Evolutionary conservation across 2,888 invertebrate genomes (phyloP).

Genomic region (Scaptomyza polygonia): DNA sequence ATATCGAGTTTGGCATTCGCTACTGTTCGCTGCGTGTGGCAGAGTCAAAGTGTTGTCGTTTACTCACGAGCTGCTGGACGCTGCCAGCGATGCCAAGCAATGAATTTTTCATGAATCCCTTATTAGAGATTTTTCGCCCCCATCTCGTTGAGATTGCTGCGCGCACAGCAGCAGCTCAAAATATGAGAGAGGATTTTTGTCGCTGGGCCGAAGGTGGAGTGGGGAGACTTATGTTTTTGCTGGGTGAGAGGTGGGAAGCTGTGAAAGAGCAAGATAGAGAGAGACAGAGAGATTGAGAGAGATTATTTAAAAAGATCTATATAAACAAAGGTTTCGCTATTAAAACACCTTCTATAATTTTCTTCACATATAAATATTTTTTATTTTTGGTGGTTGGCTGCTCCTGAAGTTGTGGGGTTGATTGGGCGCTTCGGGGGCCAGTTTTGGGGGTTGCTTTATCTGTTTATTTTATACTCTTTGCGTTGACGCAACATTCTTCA

Average conservation of each 20-base stretch:
- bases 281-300: not conserved
- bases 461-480: slow-evolving; percentile 67
- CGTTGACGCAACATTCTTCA: slow-evolving; percentile 28
- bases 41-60: slow-evolving; percentile 82
- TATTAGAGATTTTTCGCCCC: slow-evolving; percentile 74
- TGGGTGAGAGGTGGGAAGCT: not conserved
- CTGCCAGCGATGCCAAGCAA: slow-evolving; percentile 72
- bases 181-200: slow-evolving; percentile 16
- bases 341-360: slow-evolving; percentile 5
- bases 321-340: slow-evolving; percentile 3
- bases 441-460: slow-evolving; percentile 54
- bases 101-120: slow-evolving; percentile 81
- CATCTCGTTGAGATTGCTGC: slow-evolving; percentile 66
- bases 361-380: slow-evolving; percentile 4
- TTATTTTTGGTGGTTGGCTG: slow-evolving; percentile 6
- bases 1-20: slow-evolving; percentile 24
- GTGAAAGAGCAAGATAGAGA: slow-evolving; percentile 3
- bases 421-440: slow-evolving; percentile 3
- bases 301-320: not conserved
- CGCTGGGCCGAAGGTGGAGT: slow-evolving; percentile 6
- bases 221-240: not conserved
- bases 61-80: slow-evolving; percentile 79
- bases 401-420: slow-evolving; percentile 3
- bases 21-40: slow-evolving; percentile 74
- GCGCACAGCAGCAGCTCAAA: slow-evolving; percentile 45